phyloP scores from a whole-genome alignment of 2,888 invertebrate species.

The Agrotis ipsilon region DNA sequence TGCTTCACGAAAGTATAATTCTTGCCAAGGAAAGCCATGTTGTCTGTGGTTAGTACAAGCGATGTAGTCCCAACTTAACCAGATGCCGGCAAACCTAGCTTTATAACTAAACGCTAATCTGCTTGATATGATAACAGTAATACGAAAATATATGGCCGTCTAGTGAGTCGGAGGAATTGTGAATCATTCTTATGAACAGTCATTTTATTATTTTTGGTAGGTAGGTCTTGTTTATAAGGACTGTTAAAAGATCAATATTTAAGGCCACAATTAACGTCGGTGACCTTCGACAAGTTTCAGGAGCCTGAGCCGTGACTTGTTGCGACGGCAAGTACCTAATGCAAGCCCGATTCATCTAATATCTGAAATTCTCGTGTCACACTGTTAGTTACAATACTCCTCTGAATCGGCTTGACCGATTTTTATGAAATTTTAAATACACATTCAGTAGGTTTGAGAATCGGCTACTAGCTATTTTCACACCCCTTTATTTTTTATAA shows the following conservation, averaged over 20 bases:
- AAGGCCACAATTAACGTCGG: no score
- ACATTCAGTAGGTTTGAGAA: no score
- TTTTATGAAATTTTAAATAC: no score
- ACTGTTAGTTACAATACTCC: no score
- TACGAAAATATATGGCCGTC: constrained; percentile 19
- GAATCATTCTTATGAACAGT: constrained; percentile 17
- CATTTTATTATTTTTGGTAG: neutral
- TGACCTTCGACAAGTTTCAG: no score
- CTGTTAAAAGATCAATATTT: neutral
- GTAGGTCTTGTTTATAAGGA: neutral
- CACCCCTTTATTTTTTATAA: no score
- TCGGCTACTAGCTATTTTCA: no score
- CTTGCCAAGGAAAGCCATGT: constrained; percentile 72
- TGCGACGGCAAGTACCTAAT: no score
- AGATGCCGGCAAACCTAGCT: neutral
- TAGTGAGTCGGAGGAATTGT: neutral
- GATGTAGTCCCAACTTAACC: constrained; percentile 12
- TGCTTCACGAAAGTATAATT: constrained; percentile 67
- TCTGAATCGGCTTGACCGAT: no score
- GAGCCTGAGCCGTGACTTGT: no score
- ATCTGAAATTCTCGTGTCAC: no score
- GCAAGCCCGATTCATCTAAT: no score
- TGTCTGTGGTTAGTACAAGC: constrained; percentile 12
- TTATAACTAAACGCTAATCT: constrained; percentile 55
- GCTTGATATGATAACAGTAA: constrained; percentile 41